Conservation (phyloP, 2,113 vertebrate species). For the Dipodomys merriami region DNA sequence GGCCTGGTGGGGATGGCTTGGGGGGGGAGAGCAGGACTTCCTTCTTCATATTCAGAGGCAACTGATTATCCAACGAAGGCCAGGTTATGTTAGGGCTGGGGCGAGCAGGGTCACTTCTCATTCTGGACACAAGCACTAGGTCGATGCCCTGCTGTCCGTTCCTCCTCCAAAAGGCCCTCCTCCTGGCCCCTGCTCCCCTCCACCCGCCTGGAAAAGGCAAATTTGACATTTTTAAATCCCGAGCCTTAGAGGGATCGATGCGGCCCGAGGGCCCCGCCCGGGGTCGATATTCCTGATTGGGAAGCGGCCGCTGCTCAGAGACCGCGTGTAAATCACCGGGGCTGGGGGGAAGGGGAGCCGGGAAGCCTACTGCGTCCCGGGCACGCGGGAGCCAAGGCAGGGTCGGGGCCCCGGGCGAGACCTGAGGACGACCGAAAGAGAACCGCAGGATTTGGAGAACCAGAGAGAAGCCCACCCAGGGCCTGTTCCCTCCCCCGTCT, state of each 20-base stretch:
- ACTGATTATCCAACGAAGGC: neutral
- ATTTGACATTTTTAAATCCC: slow-evolving; percentile 85
- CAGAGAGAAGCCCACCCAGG: neutral
- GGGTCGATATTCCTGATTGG: slow-evolving; percentile 84
- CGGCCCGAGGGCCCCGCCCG: slow-evolving; percentile 80
- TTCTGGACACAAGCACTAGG: slow-evolving; percentile 70
- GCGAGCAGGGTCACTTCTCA: slow-evolving; percentile 60
- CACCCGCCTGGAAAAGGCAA: slow-evolving; percentile 81
- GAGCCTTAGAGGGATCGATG: slow-evolving; percentile 83
- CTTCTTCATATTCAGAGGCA: neutral
- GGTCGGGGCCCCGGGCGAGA: neutral
- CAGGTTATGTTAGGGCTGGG: slow-evolving; percentile 17
- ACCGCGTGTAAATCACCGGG: slow-evolving; percentile 78
- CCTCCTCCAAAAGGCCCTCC: neutral
- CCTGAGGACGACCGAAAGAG: neutral
- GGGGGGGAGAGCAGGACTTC: neutral
- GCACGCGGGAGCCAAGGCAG: neutral
- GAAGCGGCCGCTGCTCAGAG: slow-evolving; percentile 75
- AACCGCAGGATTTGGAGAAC: neutral
- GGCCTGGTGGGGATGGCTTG: no score
- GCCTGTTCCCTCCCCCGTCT: neutral
- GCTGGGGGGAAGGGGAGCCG: slow-evolving; percentile 46
- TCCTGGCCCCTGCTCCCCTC: slow-evolving; percentile 50
- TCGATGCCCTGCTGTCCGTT: slow-evolving; percentile 68
- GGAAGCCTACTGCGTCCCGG: neutral